Evolutionary conservation across 2,113 vertebrate species (phyloP).

Genomic region (Machaerirhynchus nigripectus): DNA sequence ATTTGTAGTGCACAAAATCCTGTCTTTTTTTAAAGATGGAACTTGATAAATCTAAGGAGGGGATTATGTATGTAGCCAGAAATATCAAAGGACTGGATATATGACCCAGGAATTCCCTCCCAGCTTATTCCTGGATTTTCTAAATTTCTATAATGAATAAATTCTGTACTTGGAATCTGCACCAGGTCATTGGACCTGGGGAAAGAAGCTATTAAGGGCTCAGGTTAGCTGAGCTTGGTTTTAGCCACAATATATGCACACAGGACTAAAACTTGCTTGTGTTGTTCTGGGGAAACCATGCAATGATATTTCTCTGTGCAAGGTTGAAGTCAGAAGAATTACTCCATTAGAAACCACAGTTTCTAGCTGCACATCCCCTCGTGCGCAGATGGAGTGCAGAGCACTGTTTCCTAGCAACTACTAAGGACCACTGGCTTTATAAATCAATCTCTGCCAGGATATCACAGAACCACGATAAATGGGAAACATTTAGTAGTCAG

Average conservation of each 20-base stretch:
- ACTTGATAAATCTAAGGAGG: background rate
- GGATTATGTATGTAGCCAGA: background rate
- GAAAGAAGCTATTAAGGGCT: background rate
- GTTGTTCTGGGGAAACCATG: background rate
- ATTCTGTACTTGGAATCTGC: background rate
- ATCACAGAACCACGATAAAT: slow-evolving; percentile 39
- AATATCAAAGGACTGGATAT: background rate
- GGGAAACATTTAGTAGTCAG: slow-evolving; percentile 52
- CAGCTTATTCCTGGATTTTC: background rate
- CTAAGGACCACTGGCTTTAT: slow-evolving; percentile 48
- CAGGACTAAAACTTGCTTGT: background rate
- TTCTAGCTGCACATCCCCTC: background rate
- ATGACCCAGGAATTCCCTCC: background rate
- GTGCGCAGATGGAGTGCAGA: slow-evolving; percentile 22
- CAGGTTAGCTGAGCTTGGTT: background rate
- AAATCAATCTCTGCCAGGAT: slow-evolving; percentile 64
- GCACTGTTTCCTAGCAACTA: slow-evolving; percentile 64
- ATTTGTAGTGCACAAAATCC: background rate
- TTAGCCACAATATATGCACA: background rate
- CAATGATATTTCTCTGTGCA: background rate
- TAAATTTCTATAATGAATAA: background rate
- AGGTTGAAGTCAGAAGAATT: slow-evolving; percentile 18
- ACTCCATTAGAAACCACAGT: slow-evolving; percentile 17
- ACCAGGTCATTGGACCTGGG: background rate
- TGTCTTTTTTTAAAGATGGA: background rate